These are phyloP conservation scores for Gasterosteus aculeatus DNA, from an alignment of 2,113 vertebrate species.

Conservation along the genomic window DNA sequence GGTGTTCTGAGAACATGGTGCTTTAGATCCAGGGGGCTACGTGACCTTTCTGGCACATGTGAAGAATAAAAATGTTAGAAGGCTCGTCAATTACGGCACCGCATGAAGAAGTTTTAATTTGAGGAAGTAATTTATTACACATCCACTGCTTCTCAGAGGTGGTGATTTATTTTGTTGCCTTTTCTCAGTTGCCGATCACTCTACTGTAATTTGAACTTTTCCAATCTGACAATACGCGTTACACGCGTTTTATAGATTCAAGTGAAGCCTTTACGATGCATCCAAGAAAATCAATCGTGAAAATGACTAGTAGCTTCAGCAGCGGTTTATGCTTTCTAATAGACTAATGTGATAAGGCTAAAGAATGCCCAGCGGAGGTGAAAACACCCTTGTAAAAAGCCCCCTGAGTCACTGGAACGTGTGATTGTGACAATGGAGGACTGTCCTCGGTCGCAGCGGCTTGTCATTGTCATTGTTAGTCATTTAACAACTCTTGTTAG, in stretches of 20 bases:
- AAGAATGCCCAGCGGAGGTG: background rate
- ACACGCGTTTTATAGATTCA: background rate
- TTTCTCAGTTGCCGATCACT: background rate
- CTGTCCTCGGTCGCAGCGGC: constrained; percentile 23
- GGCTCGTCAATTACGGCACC: background rate
- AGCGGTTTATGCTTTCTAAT: background rate
- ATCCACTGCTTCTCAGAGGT: background rate
- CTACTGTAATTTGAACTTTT: background rate
- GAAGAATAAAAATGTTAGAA: background rate
- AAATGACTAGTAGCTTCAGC: background rate
- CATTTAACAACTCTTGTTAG: constrained; percentile 49
- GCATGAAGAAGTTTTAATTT: background rate
- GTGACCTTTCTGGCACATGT: background rate
- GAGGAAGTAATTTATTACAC: background rate
- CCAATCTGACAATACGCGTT: background rate
- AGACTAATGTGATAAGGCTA: background rate
- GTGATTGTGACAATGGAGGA: constrained; percentile 8
- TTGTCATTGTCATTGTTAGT: constrained; percentile 42
- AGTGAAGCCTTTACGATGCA: background rate
- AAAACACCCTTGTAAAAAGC: constrained; percentile 21
- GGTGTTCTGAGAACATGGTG: background rate
- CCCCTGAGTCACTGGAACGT: background rate
- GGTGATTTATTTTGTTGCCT: background rate
- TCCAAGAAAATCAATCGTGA: background rate
- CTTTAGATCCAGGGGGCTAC: background rate